Evolutionary conservation across 1,140 invertebrate species (phyloP).

Genomic region (Aphis gossypii): DNA sequence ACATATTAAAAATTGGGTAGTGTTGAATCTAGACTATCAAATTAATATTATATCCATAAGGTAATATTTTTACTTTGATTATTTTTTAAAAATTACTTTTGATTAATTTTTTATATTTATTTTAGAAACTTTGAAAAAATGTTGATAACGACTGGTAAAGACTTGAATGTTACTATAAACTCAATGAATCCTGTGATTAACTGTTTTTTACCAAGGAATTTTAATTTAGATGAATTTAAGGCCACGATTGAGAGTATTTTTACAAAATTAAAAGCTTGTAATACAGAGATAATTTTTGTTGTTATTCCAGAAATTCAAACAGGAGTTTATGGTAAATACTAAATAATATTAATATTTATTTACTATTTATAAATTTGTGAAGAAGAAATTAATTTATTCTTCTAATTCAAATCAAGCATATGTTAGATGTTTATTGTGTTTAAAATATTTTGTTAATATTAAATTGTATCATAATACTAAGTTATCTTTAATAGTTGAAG

Average conservation of each 20-base stretch:
- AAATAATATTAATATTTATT: not conserved
- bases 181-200: not conserved
- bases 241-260: not conserved
- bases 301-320: constrained; percentile 64
- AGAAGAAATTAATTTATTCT: not conserved
- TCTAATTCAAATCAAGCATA: not conserved
- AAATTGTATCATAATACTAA: too few species aligned
- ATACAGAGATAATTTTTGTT: constrained; percentile 67
- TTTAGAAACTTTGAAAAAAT: constrained; percentile 36
- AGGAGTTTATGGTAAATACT: constrained; percentile 35
- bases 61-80: not conserved
- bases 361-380: not conserved
- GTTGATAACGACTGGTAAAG: not conserved
- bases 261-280: constrained; percentile 20
- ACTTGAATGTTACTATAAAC: constrained; percentile 26
- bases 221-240: not conserved
- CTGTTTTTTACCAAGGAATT: not conserved
- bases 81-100: not conserved
- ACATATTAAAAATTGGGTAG: constrained; percentile 64
- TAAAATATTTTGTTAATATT: too few species aligned
- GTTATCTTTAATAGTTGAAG: too few species aligned
- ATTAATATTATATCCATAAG: constrained; percentile 23
- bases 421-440: too few species aligned
- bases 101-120: constrained; percentile 8
- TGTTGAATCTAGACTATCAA: constrained; percentile 63